Evolutionary conservation across 2,797 vertebrate species (phyloP), one percentile per base, ranked within the genome.

Genomic region (Protonibea diacanthus): DNA sequence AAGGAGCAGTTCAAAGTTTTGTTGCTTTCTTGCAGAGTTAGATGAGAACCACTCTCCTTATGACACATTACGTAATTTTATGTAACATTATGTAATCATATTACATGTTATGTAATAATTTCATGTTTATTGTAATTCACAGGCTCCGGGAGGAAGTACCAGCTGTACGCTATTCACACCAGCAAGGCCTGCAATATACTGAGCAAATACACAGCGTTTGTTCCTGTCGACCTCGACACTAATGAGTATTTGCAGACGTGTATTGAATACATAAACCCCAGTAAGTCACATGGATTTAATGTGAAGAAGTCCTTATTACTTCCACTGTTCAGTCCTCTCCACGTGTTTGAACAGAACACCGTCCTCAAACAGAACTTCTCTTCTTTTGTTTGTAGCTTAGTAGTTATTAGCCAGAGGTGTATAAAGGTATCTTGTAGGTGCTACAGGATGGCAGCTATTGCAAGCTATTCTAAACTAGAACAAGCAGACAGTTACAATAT

Each of bases 141-240:
- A 99, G 98, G 97, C 12, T 96, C 95, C 0, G 96, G 96, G 23
- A 95, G 96, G 72, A 93, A 96, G 69, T 97, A 97, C 92, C 97
- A 98, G 80, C 74, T 95, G 44, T 98, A 92, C 0, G 96, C 97
- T 0, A 94, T 98, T 74, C 97, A 98, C 86, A 97, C 97, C 89
- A 99, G 98, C 95, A 99, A 97, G 76, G 95, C 97, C 78, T 99
- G 97, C 82, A 99, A 97, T 1, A 74, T 99, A 82, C 95, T 98
- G 87, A 99, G 98, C 96, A 99, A 97, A 90, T 97, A 97, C 94
- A 99, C 98, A 0, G 96, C 93, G 0, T 97, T 98, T 0, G 84
- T 98, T 70, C 96, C 98, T 0, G 94, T 98, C 58, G 97, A 99
- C 82, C 88, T 98, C 84, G 97, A 96, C 94, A 96, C 92, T 78